Evolutionary conservation across 1,140 invertebrate genomes (phyloP), one percentile per base, ranked within the genome.

Genomic region (Delia radicum): DNA sequence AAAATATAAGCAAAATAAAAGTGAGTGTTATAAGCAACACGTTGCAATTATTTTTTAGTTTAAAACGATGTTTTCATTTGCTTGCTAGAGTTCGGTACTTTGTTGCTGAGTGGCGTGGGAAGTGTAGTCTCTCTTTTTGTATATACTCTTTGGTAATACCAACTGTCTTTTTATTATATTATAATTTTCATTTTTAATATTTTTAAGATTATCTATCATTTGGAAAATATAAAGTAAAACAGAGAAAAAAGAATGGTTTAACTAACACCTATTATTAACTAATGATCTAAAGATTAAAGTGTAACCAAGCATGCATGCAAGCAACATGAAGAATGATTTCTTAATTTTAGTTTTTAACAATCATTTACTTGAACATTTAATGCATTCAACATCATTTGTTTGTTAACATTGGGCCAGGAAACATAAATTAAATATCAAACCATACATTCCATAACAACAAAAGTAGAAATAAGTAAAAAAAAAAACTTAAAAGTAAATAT

Each of bases 401-500:
- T 5, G 33, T 42, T 33, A 2, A 2, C 33, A 10, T 33, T 33
- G 1, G 33, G 27, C 62, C 62, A 65, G 62, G 62, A 65, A 65
- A 65, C 62, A 65, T 65, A 65, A 65, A 65, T 65, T 65, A 65
- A 63, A 63, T 63, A 63, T 63, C 24, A 63, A 13, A 26, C 61
- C 61, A 33, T 33, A 33, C 61, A 26, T 5, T 63, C 24, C 31
- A 33, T 33, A 5, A 5, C 10, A n/a, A n/a, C n/a, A n/a, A n/a
- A n/a, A 10, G 31, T 5, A 33, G 31, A 33, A 33, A 33, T 33
- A 33, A 33, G 10, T 33, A 33, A 33, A 42, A 29, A 29, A 65
- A 65, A 29, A 15, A 27, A 65, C 62, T n/a, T 27, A 29, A 27
- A 6, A 28, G 29, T 65, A n/a, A 29, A 27, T 65, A 69, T 33